Base-by-base conservation (phyloP, 2,113 vertebrate species). In the Boulengerochromis microlepis region DNA sequence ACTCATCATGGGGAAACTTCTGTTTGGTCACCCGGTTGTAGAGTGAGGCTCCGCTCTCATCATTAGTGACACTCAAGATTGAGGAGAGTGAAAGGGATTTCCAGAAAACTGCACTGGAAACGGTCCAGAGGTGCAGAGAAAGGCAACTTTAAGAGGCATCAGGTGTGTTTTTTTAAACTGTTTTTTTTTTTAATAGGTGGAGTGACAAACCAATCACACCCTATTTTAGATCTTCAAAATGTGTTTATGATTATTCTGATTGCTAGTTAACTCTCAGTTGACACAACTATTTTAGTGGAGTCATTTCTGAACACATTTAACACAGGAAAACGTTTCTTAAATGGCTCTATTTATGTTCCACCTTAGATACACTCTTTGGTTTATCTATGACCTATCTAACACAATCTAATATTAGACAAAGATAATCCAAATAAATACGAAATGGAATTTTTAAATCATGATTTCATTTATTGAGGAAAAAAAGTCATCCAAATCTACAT, bases 91-190 rank as follows among this genome's bases (percentile, higher is more conserved):
- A 16, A 45, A 45, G 66, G 35, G n/a, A 71, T 24, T 71, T 71
- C 2, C 38, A 7, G 8, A 45, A 16, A 74, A 42, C 12, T 29
- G 40, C 69, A 74, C 40, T 74, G 22, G 22, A 45, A 74, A 74
- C 0, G 0, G 40, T 71, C n/a, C 66, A 71, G 38, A 71, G 12
- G 66, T 45, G 13, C 40, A 74, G 13, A 74, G 15, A 18, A 74
- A 47, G 40, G 5, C 0, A 1, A 47, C 40, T 26, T 26, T 47
- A 45, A 74, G 24, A 26, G 8, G 38, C 22, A 74, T 45, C 69
- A 1, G 40, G 40, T 74, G 3, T 45, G 0, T 1, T 10, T 74
- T 71, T 74, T 52, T 9, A 19, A 52, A 42, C 8, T 42, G 11
- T 10, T 38, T 38, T 35, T 38, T 35, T 35, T 40, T 5, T 42